Base-by-base conservation (phyloP, 2,113 vertebrate genomes). In the Eurypyga helias region DNA sequence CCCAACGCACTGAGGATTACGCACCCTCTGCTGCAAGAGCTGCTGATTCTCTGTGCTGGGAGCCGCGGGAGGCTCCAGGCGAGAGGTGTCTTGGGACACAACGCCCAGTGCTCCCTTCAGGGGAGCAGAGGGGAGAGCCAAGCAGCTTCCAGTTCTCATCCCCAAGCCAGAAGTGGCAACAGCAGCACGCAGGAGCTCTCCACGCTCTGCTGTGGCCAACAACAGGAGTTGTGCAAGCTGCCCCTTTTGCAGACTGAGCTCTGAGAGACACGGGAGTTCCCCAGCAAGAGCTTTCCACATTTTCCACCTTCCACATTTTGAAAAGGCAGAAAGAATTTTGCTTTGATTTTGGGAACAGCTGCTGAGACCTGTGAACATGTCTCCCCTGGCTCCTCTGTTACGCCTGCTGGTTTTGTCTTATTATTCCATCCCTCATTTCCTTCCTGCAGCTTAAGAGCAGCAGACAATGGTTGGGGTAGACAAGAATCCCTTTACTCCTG, bases 21-120 rank as follows among this genome's bases (percentile, higher is more conserved):
- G 13, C 24, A 15, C 13, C 29, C 18, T 69, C 45, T 1, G 1
- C 43, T 2, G 0, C 6, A 52, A 29, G 2, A 45, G 34, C 12
- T 0, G 1, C 23, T 55, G 31, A 9, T 83, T 79, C 65, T 55
- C 19, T 49, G 23, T 43, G n/a, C 23, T 26, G 14, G 7, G 46
- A 78, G 58, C 23, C 67, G 52, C 1, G 1, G 38, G 17, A 48
- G 46, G 28, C 20, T 69, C 49, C 34, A 8, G 43, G 29, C 31
- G 54, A 46, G 25, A 46, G 13, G 17, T 43, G 11, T n/a, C 49
- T 54, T n/a, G 31, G 25, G 51, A 58, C 55, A 76, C 16, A 36
- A 57, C 57, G 16, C 23, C 38, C 17, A 12, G 23, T 31, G 17
- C 8, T 69, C 17, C 23, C 36, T 48, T 61, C n/a, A 41, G 52